Conservation (phyloP, 1,140 invertebrate genomes). For the Augochlora pura region DNA sequence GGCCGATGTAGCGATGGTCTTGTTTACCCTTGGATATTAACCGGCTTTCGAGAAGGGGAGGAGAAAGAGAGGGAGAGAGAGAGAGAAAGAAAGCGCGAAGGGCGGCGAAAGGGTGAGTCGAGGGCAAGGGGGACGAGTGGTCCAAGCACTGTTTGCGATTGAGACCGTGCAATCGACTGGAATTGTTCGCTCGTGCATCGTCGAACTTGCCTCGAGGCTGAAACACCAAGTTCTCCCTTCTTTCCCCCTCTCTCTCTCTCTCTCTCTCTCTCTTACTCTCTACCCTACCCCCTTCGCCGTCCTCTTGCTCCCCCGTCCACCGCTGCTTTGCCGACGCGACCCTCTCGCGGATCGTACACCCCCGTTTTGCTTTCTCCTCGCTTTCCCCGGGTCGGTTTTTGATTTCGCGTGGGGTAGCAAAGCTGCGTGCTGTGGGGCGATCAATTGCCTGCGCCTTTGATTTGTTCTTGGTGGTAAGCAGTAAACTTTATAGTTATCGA, state of each 20-base stretch:
- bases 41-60: neutral
- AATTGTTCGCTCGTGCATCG: conserved; percentile 40
- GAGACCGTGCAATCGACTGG: conserved; percentile 43
- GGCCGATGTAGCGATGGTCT: conserved; percentile 29
- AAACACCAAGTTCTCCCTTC: neutral
- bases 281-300: too few relatives aligned
- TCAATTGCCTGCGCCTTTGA: too few relatives aligned
- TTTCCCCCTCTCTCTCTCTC: too few relatives aligned
- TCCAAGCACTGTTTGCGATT: conserved; percentile 27
- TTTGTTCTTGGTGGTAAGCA: too few relatives aligned
- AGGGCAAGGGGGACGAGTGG: conserved; percentile 10
- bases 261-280: too few relatives aligned
- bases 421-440: too few relatives aligned
- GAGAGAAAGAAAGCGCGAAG: neutral
- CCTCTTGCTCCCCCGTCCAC: neutral
- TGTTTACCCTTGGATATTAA: conserved; percentile 58
- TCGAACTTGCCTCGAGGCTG: conserved; percentile 1
- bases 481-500: too few relatives aligned
- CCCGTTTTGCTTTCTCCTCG: neutral
- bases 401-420: neutral
- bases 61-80: neutral
- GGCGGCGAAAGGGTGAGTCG: conserved; percentile 8
- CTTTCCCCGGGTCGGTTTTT: neutral
- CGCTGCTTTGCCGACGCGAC: neutral
- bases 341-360: neutral